phyloP scores from a whole-genome alignment of 2,797 vertebrate genomes.

The Tapirus indicus region DNA sequence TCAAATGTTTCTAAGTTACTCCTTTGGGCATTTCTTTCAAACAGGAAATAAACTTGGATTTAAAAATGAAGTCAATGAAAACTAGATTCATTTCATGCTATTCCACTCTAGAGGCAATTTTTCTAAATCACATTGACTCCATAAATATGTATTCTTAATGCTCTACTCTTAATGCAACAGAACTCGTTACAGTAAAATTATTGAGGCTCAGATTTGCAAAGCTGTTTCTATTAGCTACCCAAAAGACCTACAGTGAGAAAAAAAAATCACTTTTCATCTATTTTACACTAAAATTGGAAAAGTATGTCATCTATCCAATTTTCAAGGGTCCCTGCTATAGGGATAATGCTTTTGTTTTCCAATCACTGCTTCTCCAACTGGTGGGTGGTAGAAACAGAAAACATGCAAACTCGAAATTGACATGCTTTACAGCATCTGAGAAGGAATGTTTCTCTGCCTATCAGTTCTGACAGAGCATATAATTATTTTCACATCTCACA shows the following conservation, averaged over 20 bases:
- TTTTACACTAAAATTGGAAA: constrained; percentile 64
- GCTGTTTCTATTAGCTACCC: constrained; percentile 21
- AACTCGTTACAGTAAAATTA: constrained; percentile 19
- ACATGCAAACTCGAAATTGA: constrained; percentile 82
- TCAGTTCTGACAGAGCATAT: constrained; percentile 83
- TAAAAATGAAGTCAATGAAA: constrained; percentile 60
- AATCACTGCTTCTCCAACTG: constrained; percentile 70
- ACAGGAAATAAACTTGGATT: constrained; percentile 26
- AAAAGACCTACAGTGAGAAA: constrained; percentile 29
- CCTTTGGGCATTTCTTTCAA: background rate
- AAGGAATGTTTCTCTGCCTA: constrained; percentile 77
- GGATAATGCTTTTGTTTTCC: constrained; percentile 81
- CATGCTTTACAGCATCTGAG: constrained; percentile 71
- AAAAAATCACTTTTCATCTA: constrained; percentile 66
- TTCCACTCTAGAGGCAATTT: constrained; percentile 16
- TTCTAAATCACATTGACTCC: constrained; percentile 41
- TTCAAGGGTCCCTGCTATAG: constrained; percentile 72
- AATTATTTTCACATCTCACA: constrained; percentile 87
- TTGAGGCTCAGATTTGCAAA: constrained; percentile 44
- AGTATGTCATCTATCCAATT: constrained; percentile 77
- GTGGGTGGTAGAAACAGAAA: constrained; percentile 78
- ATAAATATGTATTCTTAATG: constrained; percentile 65
- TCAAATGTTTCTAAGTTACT: constrained; percentile 40
- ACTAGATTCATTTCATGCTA: constrained; percentile 39
- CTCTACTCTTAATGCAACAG: constrained; percentile 24